phyloP scores from a whole-genome alignment of 2,797 vertebrate species.

The Mus caroli region DNA sequence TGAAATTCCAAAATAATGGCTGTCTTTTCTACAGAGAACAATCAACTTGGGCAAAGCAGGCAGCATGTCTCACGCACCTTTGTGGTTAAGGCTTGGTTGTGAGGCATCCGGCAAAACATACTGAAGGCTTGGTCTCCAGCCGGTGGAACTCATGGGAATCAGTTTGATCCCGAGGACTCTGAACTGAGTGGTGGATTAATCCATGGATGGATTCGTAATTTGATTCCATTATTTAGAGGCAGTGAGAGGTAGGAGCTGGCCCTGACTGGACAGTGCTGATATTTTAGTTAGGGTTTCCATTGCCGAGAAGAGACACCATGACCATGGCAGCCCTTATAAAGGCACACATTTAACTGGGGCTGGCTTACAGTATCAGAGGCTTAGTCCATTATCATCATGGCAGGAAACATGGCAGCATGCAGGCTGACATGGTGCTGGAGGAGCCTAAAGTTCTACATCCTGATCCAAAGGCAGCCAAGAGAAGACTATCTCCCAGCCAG shows the following conservation, averaged over 20 bases:
- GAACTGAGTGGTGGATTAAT: neutral
- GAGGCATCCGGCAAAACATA: fast-evolving
- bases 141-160: neutral
- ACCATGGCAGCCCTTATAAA: neutral
- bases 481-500: neutral
- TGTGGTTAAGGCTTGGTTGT: neutral
- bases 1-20: neutral
- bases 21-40: neutral
- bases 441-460: neutral
- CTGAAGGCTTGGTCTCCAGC: neutral
- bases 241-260: neutral
- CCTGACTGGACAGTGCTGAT: neutral
- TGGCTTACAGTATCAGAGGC: neutral
- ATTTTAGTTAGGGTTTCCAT: neutral
- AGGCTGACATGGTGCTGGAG: neutral
- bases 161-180: neutral
- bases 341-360: neutral
- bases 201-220: neutral
- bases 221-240: neutral
- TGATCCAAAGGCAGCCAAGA: neutral
- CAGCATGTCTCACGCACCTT: neutral
- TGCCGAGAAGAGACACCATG: neutral
- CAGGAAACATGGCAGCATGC: neutral
- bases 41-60: neutral
- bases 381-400: neutral